A percentile compares a stretch with the other conserved stretches of the same genome.
Evolutionary conservation across 2,797 vertebrate genomes (phyloP).

Genomic region (Acanthis flammea): DNA sequence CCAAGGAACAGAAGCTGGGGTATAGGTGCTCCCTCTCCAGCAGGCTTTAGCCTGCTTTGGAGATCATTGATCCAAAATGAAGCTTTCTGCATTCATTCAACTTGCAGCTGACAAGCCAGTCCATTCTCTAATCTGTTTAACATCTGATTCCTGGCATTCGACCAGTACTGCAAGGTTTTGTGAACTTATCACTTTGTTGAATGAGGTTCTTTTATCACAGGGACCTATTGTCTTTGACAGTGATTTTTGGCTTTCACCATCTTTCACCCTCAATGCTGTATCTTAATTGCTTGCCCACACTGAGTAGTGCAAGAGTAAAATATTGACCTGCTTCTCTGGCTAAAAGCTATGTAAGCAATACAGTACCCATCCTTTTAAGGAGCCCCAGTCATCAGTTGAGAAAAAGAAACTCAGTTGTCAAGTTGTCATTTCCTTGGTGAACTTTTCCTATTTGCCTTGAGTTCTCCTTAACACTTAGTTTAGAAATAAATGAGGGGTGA

Average conservation of each 20-base stretch:
- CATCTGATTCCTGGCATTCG: background rate
- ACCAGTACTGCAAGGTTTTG: background rate
- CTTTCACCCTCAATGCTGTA: background rate
- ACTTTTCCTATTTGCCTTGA: background rate
- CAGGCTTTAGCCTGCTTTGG: background rate
- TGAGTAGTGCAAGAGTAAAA: background rate
- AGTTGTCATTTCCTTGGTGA: background rate
- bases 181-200: background rate
- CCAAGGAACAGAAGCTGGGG: background rate
- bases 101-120: background rate
- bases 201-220: background rate
- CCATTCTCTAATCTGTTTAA: background rate
- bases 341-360: background rate
- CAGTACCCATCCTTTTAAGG: background rate
- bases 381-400: background rate
- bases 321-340: background rate
- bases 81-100: background rate
- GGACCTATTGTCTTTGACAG: background rate
- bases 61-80: background rate
- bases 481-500: background rate
- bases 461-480: background rate
- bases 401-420: background rate
- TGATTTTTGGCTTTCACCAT: background rate
- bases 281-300: background rate
- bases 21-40: background rate